phyloP scores from a whole-genome alignment of 1,140 invertebrate genomes.

The Meteorus sp. region DNA sequence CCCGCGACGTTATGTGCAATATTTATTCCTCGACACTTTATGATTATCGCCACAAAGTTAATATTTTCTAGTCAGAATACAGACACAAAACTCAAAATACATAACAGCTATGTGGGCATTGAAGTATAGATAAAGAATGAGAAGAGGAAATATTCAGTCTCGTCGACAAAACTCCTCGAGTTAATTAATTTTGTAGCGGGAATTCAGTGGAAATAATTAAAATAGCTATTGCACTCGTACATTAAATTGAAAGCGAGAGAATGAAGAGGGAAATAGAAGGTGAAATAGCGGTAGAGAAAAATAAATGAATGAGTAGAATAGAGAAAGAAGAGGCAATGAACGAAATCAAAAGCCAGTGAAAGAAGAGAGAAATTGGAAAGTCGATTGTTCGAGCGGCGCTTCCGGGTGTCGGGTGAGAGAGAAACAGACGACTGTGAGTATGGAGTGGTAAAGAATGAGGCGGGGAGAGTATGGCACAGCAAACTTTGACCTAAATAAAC shows the following conservation, averaged over 20 bases:
- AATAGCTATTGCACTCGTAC: too few species aligned
- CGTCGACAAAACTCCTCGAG: background rate
- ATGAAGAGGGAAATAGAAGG: background rate
- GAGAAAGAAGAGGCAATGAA: constrained; percentile 10
- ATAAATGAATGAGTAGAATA: background rate
- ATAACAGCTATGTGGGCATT: too few species aligned
- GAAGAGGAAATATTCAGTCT: too few species aligned
- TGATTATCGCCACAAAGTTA: too few species aligned
- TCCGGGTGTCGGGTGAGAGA: background rate
- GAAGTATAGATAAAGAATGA: background rate
- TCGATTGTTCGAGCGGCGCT: constrained; percentile 1
- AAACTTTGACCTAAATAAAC: constrained; percentile 9
- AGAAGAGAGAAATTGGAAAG: constrained; percentile 14
- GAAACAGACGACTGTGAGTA: constrained; percentile 4
- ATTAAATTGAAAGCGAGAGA: background rate
- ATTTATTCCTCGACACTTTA: background rate
- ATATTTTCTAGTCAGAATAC: too few species aligned
- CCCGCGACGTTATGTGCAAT: background rate
- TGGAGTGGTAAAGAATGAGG: background rate
- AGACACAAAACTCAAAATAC: too few species aligned
- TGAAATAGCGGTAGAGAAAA: background rate
- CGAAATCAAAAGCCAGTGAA: background rate
- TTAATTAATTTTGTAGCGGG: background rate
- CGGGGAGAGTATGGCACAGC: too few species aligned
- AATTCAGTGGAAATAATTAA: constrained; percentile 2